Conservation (phyloP, 2,113 vertebrate species). For the Elachura formosa region DNA sequence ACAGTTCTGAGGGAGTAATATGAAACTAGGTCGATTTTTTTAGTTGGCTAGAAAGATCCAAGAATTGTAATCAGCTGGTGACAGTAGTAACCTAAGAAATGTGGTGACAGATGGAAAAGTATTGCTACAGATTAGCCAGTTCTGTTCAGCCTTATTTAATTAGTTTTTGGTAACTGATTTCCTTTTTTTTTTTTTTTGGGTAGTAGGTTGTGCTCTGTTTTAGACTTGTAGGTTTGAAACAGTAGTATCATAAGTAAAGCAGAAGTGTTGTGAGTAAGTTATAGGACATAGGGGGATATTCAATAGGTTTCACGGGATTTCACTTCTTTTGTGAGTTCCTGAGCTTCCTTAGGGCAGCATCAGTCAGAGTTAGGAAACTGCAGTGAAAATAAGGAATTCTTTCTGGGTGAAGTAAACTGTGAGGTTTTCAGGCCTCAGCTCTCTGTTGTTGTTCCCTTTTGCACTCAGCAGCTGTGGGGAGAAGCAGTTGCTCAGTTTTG, state of each 20-base stretch:
- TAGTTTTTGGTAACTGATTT: not conserved
- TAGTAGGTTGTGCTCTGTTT: not conserved
- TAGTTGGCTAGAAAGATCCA: not conserved
- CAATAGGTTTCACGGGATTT: not conserved
- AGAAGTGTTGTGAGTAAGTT: rapidly evolving
- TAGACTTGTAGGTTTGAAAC: not conserved
- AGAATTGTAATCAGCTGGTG: not conserved
- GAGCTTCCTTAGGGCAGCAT: not conserved
- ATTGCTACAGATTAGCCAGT: not conserved
- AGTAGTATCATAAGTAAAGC: not conserved
- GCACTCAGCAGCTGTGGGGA: not conserved
- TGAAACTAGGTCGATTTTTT: not conserved
- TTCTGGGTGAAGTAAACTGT: not conserved
- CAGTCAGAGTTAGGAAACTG: not conserved
- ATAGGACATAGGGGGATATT: not conserved
- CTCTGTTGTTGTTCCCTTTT: not conserved
- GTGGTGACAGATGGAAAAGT: not conserved
- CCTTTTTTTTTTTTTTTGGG: not conserved
- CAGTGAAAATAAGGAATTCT: not conserved
- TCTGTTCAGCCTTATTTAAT: not conserved
- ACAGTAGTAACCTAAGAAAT: not conserved
- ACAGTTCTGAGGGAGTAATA: not conserved
- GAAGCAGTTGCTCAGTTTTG: not conserved
- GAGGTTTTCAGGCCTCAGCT: not conserved
- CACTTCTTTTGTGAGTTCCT: not conserved